Evolutionary conservation across 2,888 invertebrate species (phyloP).

Genomic region (Oeneis ivallda): DNA sequence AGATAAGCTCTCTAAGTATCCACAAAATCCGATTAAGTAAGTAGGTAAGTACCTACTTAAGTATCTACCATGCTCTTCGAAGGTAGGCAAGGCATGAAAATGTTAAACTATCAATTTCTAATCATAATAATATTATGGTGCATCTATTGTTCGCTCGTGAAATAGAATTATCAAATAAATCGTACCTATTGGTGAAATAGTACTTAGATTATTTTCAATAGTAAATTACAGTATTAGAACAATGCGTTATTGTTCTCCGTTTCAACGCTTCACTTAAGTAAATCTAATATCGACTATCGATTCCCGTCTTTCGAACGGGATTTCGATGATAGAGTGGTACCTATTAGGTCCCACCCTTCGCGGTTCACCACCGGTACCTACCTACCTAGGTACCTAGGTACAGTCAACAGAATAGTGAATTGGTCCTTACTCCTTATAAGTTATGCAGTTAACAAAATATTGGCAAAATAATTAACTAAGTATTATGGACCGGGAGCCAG

Average conservation of each 20-base stretch:
- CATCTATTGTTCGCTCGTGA: conserved; percentile 52
- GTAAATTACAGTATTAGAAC: conserved; percentile 52
- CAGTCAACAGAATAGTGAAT: conserved; percentile 10
- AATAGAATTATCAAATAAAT: conserved; percentile 49
- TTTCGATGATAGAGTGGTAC: conserved; percentile 19
- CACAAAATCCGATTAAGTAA: too few species aligned
- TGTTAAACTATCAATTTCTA: conserved; percentile 9
- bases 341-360: too few species aligned
- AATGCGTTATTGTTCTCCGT: conserved; percentile 69
- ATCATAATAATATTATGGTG: conserved; percentile 41
- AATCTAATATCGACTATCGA: conserved; percentile 50
- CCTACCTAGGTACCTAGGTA: conserved; percentile 21
- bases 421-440: too few species aligned
- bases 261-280: conserved; percentile 59
- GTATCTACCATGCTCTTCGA: neutral
- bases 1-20: too few species aligned
- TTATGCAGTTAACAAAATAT: too few species aligned
- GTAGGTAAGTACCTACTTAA: neutral
- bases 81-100: neutral
- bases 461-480: too few species aligned
- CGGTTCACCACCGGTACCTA: too few species aligned
- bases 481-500: too few species aligned
- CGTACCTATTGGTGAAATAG: conserved; percentile 34
- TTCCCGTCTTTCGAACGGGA: conserved; percentile 31
- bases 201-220: conserved; percentile 49